Percentiles rank a stretch among this genome's conserved stretches.
Conservation (phyloP, 2,113 vertebrate species). For the Heptranchias perlo region DNA sequence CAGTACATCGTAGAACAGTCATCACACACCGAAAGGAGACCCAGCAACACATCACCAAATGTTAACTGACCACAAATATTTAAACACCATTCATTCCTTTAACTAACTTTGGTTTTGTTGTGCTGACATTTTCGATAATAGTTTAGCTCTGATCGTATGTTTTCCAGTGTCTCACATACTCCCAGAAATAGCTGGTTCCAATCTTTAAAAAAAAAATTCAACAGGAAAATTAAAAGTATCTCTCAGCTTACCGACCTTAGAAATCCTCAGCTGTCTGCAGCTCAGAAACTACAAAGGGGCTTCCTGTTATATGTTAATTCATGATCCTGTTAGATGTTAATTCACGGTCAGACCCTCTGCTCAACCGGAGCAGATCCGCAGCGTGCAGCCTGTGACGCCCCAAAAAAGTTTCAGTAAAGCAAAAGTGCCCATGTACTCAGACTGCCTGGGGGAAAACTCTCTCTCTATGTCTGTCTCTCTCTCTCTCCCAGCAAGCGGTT, state of each 20-base stretch:
- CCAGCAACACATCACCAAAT: neutral
- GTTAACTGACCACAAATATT: neutral
- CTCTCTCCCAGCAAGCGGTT: neutral
- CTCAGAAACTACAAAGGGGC: neutral
- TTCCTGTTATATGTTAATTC: too few relatives aligned
- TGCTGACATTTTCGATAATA: neutral
- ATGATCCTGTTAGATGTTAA: neutral
- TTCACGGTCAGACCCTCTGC: neutral
- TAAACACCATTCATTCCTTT: neutral
- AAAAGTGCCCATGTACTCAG: neutral
- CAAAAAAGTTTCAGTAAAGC: neutral
- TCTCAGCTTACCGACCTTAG: neutral
- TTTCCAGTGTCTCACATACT: neutral
- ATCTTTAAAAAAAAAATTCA: neutral
- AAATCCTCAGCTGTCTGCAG: neutral
- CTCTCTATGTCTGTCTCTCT: neutral
- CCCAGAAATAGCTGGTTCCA: rapidly evolving
- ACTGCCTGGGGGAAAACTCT: neutral
- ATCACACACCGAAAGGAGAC: neutral
- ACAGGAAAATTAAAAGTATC: neutral
- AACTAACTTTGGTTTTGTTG: neutral
- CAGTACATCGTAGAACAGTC: too few relatives aligned
- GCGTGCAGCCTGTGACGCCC: neutral
- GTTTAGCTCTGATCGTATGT: neutral
- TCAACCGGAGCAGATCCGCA: neutral